Evolutionary conservation across 2,888 invertebrate species (phyloP).

Genomic region (Aspidiotus rigidus): DNA sequence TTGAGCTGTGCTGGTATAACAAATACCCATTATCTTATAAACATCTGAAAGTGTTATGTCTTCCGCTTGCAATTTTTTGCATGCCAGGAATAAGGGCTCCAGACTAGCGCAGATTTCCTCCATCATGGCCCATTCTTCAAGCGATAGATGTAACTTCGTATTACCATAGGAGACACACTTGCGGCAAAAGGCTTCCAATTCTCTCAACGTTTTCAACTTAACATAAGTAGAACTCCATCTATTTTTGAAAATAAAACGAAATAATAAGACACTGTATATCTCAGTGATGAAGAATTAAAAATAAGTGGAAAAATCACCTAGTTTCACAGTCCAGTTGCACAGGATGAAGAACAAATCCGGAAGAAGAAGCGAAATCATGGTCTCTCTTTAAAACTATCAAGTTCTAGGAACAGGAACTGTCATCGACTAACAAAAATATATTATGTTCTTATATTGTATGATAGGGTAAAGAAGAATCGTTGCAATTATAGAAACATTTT

Average conservation of each 20-base stretch:
- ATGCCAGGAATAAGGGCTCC: neutral
- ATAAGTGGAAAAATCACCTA: neutral
- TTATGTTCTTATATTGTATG: no score
- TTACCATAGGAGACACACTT: neutral
- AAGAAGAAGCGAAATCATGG: no score
- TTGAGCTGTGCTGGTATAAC: constrained; percentile 1
- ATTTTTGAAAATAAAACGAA: neutral
- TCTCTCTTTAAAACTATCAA: no score
- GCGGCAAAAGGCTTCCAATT: neutral
- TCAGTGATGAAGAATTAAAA: neutral
- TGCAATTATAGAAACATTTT: no score
- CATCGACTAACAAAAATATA: no score
- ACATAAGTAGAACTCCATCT: constrained; percentile 10
- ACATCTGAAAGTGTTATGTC: constrained; percentile 21
- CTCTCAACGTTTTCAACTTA: neutral
- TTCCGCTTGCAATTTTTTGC: constrained; percentile 16
- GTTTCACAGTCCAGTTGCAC: neutral
- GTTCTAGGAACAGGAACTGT: no score
- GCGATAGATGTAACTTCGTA: neutral
- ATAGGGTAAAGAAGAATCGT: no score
- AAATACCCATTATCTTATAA: constrained; percentile 2
- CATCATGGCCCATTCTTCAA: neutral
- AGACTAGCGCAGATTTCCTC: neutral
- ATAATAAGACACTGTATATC: constrained; percentile 2
- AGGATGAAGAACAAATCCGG: no score